These are phyloP conservation scores for Poecilobothrus nobilitatus DNA, from an alignment of 2,888 invertebrate genomes.

Conservation along the genomic window DNA sequence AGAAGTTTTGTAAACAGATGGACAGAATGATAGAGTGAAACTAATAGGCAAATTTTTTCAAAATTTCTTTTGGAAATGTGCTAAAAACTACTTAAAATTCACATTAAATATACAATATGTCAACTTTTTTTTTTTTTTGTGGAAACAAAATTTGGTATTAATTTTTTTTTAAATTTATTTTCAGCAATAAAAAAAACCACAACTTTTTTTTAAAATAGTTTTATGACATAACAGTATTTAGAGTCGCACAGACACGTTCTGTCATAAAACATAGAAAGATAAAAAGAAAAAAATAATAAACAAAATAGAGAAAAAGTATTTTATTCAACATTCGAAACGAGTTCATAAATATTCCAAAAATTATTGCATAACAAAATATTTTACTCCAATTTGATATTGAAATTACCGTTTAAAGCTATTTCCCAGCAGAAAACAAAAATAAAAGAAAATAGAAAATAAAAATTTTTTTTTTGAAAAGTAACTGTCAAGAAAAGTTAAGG, in stretches of 20 bases:
- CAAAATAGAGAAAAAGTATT: conserved; percentile 1
- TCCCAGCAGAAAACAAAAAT: background rate
- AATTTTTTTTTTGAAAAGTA: background rate
- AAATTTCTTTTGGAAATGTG: no score
- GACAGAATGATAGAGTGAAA: no score
- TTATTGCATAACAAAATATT: background rate
- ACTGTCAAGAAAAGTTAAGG: background rate
- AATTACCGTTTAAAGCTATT: background rate
- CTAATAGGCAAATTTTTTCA: no score
- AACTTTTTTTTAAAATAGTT: no score
- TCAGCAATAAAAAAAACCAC: no score
- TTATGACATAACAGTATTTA: no score
- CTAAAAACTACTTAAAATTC: no score
- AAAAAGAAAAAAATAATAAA: background rate
- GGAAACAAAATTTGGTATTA: no score
- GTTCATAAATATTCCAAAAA: conserved; percentile 3
- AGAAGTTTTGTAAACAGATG: no score
- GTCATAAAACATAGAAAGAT: background rate
- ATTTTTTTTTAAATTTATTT: no score
- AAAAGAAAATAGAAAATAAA: background rate
- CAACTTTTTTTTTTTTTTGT: no score
- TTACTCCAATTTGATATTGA: background rate
- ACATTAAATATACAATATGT: no score
- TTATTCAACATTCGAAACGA: background rate
- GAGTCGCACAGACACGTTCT: background rate